A percentile compares a stretch with the other conserved stretches of the same genome.
Evolutionary conservation across 2,888 invertebrate species (phyloP).

Genomic region (Oligia latruncula): DNA sequence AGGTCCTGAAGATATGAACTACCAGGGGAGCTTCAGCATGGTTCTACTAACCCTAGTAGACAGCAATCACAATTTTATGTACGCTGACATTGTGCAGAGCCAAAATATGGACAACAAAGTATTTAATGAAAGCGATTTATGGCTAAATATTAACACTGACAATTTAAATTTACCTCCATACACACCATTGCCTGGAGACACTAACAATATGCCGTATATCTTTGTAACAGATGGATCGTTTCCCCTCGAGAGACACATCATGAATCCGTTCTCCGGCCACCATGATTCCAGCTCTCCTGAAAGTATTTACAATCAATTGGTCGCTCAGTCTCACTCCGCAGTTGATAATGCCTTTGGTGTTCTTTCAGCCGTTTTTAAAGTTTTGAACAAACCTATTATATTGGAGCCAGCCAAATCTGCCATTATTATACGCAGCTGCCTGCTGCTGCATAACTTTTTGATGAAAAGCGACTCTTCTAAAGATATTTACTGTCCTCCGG

Average conservation of each 20-base stretch:
- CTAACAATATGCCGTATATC: slow-evolving; percentile 27
- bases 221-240: slow-evolving; percentile 33
- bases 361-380: slow-evolving; percentile 41
- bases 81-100: slow-evolving; percentile 33
- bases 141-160: slow-evolving; percentile 41
- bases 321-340: slow-evolving; percentile 32
- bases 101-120: slow-evolving; percentile 40
- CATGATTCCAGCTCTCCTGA: slow-evolving; percentile 1
- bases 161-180: slow-evolving; percentile 35
- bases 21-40: slow-evolving; percentile 48
- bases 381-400: slow-evolving; percentile 35
- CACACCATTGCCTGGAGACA: slow-evolving; percentile 16
- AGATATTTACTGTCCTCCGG: slow-evolving; percentile 44
- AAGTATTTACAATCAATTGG: slow-evolving; percentile 32
- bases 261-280: slow-evolving; percentile 31
- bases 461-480: slow-evolving; percentile 36
- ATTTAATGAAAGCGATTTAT: slow-evolving; percentile 42
- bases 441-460: slow-evolving; percentile 44
- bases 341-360: slow-evolving; percentile 51
- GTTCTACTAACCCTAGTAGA: slow-evolving; percentile 29
- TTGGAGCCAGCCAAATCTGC: slow-evolving; percentile 35
- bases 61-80: slow-evolving; percentile 38
- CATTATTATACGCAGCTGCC: slow-evolving; percentile 38
- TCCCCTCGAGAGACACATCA: slow-evolving; percentile 31
- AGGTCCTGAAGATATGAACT: slow-evolving; percentile 43